Conservation (phyloP, 1,140 invertebrate genomes). For the Euwallacea similis region DNA sequence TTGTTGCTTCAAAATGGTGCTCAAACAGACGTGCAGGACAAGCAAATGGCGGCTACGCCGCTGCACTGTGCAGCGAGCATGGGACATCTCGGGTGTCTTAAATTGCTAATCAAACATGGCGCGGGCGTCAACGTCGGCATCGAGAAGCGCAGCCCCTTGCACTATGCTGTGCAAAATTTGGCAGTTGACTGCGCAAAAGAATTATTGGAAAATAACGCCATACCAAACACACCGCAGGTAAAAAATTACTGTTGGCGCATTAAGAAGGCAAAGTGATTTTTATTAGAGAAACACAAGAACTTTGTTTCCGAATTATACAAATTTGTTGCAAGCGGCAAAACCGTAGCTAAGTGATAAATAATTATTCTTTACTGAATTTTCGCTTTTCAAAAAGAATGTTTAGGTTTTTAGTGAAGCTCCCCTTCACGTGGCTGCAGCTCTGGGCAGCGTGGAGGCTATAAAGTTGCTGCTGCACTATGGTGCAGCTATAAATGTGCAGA, state of each 20-base stretch:
- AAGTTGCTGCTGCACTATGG: constrained; percentile 70
- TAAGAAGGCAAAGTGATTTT: not conserved
- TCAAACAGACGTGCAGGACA: constrained; percentile 71
- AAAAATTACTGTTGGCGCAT: constrained; percentile 42
- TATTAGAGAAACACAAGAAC: no score
- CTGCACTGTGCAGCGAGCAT: constrained; percentile 75
- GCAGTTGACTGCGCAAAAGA: constrained; percentile 68
- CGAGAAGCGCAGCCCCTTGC: constrained; percentile 65
- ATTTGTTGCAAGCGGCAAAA: no score
- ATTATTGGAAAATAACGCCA: constrained; percentile 69
- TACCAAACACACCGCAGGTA: constrained; percentile 75
- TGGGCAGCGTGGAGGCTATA: constrained; percentile 69
- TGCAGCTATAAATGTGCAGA: constrained; percentile 74
- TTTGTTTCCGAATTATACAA: no score
- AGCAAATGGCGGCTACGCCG: constrained; percentile 66
- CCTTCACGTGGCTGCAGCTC: constrained; percentile 75
- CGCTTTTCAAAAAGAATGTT: not conserved
- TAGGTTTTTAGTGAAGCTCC: constrained; percentile 76
- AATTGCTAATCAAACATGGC: constrained; percentile 64
- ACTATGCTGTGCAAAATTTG: constrained; percentile 74
- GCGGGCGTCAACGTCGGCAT: constrained; percentile 77
- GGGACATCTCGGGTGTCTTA: constrained; percentile 61
- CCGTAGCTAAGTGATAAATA: no score
- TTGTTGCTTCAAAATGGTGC: constrained; percentile 67
- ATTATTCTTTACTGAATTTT: not conserved